phyloP scores from a whole-genome alignment of 2,797 vertebrate species.

The Phyllotis vaccarum region DNA sequence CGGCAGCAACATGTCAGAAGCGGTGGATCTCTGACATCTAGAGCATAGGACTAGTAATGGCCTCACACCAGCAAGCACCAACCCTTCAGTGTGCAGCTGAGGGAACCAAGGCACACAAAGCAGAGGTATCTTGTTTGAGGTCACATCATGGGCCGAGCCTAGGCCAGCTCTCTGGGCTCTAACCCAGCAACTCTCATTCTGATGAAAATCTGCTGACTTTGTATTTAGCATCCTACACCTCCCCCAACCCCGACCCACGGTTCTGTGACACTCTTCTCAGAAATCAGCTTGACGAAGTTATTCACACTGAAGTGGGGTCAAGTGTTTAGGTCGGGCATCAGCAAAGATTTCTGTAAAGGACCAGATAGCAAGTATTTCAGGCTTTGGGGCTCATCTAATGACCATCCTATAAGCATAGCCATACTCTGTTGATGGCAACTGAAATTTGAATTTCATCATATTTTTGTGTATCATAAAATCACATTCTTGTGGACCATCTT shows the following conservation, averaged over 20 bases:
- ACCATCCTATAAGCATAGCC: neutral
- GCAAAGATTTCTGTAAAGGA: slow-evolving; percentile 34
- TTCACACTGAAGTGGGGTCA: slow-evolving; percentile 24
- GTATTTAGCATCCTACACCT: slow-evolving; percentile 31
- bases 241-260: slow-evolving; percentile 6
- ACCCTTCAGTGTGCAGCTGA: neutral
- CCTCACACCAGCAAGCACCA: neutral
- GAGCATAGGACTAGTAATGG: neutral
- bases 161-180: slow-evolving; percentile 1
- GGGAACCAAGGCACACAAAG: slow-evolving; percentile 52
- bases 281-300: slow-evolving; percentile 60
- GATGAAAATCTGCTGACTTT: slow-evolving; percentile 51
- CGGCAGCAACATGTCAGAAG: neutral
- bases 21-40: neutral
- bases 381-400: neutral
- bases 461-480: slow-evolving; percentile 8
- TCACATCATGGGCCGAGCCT: neutral
- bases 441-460: slow-evolving; percentile 34
- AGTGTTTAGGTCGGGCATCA: slow-evolving; percentile 39
- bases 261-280: slow-evolving; percentile 66
- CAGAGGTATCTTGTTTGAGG: slow-evolving; percentile 57
- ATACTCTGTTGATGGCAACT: slow-evolving; percentile 1
- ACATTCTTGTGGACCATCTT: neutral
- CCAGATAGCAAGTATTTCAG: slow-evolving; percentile 52
- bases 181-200: slow-evolving; percentile 25